These are phyloP conservation scores for Panonychus citri DNA, from an alignment of 1,140 invertebrate species.

Conservation along the genomic window DNA sequence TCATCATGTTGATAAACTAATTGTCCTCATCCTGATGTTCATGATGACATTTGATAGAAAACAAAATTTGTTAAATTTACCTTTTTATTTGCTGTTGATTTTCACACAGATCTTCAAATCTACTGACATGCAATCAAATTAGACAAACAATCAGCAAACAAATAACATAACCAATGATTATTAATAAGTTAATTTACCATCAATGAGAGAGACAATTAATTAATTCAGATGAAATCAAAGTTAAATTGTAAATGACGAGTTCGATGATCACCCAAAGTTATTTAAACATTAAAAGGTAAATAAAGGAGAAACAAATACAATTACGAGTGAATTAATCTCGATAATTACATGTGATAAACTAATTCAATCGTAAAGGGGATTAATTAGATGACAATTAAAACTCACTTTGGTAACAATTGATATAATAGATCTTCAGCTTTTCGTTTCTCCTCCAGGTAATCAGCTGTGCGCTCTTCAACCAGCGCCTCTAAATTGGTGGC, in stretches of 20 bases:
- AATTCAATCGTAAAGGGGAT: too few relatives aligned
- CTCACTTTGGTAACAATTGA: constrained; percentile 69
- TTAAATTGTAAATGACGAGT: background rate
- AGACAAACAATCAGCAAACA: too few relatives aligned
- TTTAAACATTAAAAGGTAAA: background rate
- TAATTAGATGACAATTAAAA: background rate
- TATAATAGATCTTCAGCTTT: constrained; percentile 79
- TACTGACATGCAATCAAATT: too few relatives aligned
- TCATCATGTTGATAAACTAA: too few relatives aligned
- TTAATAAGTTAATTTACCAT: too few relatives aligned
- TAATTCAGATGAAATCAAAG: background rate
- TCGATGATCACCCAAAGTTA: background rate
- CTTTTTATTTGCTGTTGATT: too few relatives aligned
- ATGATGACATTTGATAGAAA: background rate
- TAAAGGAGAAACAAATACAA: background rate
- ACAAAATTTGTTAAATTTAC: background rate
- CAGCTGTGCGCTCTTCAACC: constrained; percentile 61
- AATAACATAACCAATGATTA: too few relatives aligned
- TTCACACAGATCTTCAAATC: too few relatives aligned
- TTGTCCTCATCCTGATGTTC: background rate
- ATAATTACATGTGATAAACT: background rate
- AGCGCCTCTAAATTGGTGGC: constrained; percentile 79
- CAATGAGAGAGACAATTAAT: background rate
- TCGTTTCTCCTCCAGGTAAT: constrained; percentile 69
- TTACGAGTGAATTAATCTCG: background rate